Base-by-base conservation (phyloP, 2,888 invertebrate genomes). In the Ptilodon capucinus region DNA sequence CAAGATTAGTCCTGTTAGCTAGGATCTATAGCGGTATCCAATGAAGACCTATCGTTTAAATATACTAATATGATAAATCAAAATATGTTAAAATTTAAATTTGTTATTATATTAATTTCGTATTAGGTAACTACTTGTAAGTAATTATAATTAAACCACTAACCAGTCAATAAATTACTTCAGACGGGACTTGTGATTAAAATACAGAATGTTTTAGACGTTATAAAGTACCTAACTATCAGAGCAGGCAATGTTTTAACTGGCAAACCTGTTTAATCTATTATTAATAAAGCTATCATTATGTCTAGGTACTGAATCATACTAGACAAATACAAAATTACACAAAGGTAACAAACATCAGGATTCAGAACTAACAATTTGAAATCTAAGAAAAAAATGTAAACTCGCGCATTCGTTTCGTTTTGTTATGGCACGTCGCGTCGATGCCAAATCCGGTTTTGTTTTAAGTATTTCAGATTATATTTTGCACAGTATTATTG, bases 391-490 rank as follows among this genome's bases (percentile, higher is more conserved):
- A n/a, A 30, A 30, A 30, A 30, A 30, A 8, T 13, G 5, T 11
- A 30, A 13, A 8, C 30, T 2, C 11, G 13, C 2, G n/a, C 13
- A 30, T 13, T 34, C 5, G 35, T 38, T 44, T 35, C 30, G 44
- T 36, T 30, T 35, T 5, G 38, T 42, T 23, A 36, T 46, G 34
- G 43, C 44, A 44, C 16, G 14, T 40, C n/a, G 25, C 16, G 14
- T 40, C n/a, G 25, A 46, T 28, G 39, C 25, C 21, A 52, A 50
- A 58, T 50, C 60, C 50, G 59, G 63, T 58, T 61, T 47, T 41
- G 46, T 42, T 11, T 42, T 46, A 44, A 58, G 61, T 52, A 52
- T 43, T 61, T n/a, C n/a, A n/a, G n/a, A 45, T 42, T 23, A 32
- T 44, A 48, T 16, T 36, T 16, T 16, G 16, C 16, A 16, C 16